These are phyloP conservation scores for Fragum whitleyi DNA, from an alignment of 2,888 invertebrate genomes.

Conservation along the genomic window DNA sequence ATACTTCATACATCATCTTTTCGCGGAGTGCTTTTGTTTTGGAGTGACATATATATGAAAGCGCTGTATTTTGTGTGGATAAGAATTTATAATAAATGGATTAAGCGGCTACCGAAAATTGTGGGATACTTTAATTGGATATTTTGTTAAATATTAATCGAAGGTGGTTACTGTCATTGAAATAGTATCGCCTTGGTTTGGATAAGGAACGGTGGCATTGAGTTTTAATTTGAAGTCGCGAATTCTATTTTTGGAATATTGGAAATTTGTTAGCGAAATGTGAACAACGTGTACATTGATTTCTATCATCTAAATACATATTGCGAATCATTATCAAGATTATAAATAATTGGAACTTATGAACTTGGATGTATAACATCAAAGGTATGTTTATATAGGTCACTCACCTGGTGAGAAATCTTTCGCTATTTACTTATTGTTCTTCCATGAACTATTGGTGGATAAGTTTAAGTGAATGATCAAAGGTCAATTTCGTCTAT, in stretches of 20 bases:
- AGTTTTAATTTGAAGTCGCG: not conserved
- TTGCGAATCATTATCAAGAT: not conserved
- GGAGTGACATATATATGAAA: not conserved
- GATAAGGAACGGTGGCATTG: slow-evolving; percentile 1
- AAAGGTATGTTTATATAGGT: not conserved
- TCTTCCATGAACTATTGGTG: too few relatives aligned
- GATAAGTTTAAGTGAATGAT: too few relatives aligned
- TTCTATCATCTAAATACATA: not conserved
- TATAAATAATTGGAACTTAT: not conserved
- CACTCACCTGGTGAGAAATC: too few relatives aligned
- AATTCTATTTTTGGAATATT: slow-evolving; percentile 25
- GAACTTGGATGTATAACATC: not conserved
- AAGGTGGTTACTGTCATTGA: not conserved
- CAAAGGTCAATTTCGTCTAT: too few relatives aligned
- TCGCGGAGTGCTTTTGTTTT: not conserved
- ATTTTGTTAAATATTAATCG: not conserved
- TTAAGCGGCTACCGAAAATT: not conserved
- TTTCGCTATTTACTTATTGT: too few relatives aligned
- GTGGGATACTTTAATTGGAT: not conserved
- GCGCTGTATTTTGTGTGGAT: too few relatives aligned
- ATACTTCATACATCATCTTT: not conserved
- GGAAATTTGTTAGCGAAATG: slow-evolving; percentile 13
- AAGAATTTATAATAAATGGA: too few relatives aligned
- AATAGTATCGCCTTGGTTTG: not conserved
- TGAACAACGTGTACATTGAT: not conserved